Percentiles rank a stretch among this genome's conserved stretches.
Conservation (phyloP, 1,140 invertebrate species). For the Saccostrea glomerata region DNA sequence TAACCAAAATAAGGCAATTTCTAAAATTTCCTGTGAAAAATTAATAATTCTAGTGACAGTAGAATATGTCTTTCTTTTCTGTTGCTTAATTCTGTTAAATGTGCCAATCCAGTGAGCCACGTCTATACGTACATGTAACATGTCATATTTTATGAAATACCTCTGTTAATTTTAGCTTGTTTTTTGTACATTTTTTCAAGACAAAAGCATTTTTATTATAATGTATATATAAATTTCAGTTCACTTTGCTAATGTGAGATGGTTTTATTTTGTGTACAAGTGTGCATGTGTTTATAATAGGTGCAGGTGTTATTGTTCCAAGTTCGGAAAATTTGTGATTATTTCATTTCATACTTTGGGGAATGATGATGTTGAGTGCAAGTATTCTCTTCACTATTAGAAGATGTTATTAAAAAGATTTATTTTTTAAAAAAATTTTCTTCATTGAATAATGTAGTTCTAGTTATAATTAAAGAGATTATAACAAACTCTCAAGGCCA, state of each 20-base stretch:
- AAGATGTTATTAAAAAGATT: too few relatives aligned
- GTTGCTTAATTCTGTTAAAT: conserved; percentile 13
- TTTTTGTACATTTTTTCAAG: background rate
- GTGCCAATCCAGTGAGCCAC: conserved; percentile 15
- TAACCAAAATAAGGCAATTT: background rate
- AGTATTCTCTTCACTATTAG: too few relatives aligned
- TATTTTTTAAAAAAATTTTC: too few relatives aligned
- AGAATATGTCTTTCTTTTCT: background rate
- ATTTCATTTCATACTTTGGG: background rate
- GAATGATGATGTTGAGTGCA: background rate
- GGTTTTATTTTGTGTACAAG: background rate
- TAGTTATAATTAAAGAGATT: too few relatives aligned
- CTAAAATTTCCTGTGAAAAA: background rate
- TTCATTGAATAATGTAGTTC: too few relatives aligned
- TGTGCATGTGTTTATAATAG: background rate
- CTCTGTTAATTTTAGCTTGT: conserved; percentile 3
- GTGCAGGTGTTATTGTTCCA: background rate
- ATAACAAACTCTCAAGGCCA: too few relatives aligned
- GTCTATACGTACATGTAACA: background rate
- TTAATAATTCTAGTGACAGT: background rate
- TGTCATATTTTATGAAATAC: background rate
- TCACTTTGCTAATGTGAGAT: background rate
- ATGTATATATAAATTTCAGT: background rate
- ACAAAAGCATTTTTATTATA: background rate
- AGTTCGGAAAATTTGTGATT: background rate